Evolutionary conservation across 2,113 vertebrate species (phyloP), one percentile per base, ranked within the genome.

Genomic region (Entomyzon cyanotis): DNA sequence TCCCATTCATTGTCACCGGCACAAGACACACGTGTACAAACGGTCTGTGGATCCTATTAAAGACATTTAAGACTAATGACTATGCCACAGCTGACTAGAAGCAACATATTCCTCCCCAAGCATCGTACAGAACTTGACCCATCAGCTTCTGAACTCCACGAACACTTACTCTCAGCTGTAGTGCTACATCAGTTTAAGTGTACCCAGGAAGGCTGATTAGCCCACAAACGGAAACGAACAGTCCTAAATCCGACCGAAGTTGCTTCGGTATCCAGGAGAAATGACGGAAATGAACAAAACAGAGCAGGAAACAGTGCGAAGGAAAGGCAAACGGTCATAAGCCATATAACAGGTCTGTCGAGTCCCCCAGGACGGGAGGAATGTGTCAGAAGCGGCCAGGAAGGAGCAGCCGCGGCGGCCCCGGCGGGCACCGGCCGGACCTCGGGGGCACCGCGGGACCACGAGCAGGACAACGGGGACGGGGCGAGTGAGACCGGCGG

Each of bases 261-360:
- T 3, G 21, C 64, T 39, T 7, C 10, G 17, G 68, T 4, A 16
- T 53, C 87, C 80, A 25, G 63, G 44, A 73, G 87, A 77, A 74
- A 56, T 0, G 69, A 70, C 71, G 80, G 93, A 94, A 95, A 91
- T 55, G 79, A 46, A 77, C 42, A 60, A 69, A 80, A 5, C 80
- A 62, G 68, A 28, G 92, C 88, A 96, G 95, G 95, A 96, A 96
- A 94, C 8, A 10, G 73, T 0, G 84, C 5, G 49, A 62, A 56
- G 81, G 81, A 39, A 83, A 83, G 46, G 77, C 87, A 6, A 53
- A 46, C 3, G 59, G 91, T 35, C 69, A 39, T 4, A 12, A 22
- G 12, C 83, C 6, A 19, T 33, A 5, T 1, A 41, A 8, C 55
- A 15, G 88, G 52, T 42, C 88, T 7, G 60, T 0, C 25, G 3